Base-by-base conservation (phyloP, 2,888 invertebrate genomes). In the Xanthorhoe spadicearia region DNA sequence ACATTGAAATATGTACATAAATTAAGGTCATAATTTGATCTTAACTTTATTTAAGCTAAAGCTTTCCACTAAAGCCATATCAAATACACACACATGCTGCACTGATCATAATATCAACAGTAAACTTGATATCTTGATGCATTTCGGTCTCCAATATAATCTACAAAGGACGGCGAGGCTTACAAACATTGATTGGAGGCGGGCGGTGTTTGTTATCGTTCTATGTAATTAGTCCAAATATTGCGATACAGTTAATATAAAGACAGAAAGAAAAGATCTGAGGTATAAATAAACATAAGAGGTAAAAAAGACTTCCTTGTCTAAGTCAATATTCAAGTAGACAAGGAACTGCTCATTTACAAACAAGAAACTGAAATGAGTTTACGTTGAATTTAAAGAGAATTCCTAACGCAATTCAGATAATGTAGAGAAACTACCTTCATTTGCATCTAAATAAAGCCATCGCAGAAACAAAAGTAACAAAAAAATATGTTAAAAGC, bases 291-390 rank as follows among this genome's bases (percentile, higher is more conserved):
- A 49, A 68, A 68, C 53, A 32, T 54, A 61, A 69, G 65, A 72
- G 70, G 65, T 58, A 59, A 71, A 70, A 69, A 62, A 69, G 61
- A 69, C 66, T 69, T 71, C 64, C 76, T 70, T 69, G 71, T 69
- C 64, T 72, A 71, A 75, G 69, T 68, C 70, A 64, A 74, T 66
- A 65, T 60, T 63, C 68, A 73, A 66, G 68, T 65, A 28, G 68
- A 70, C 72, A 71, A 75, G 67, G 46, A 69, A 65, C 66, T 0
- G 38, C 68, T 71, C 63, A 66, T 43, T 43, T 13, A 13, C 13
- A 43, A 13, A 61, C 62, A 67, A 73, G 61, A 71, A 72, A 66
- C 60, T 64, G 43, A 69, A 55, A 64, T 70, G 67, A 66, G 70
- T 68, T 56, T 64, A 50, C 64, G 38, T 63, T 62, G 64, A 74